Base-by-base conservation (phyloP, 2,888 invertebrate species). In the Hemithea aestivaria region DNA sequence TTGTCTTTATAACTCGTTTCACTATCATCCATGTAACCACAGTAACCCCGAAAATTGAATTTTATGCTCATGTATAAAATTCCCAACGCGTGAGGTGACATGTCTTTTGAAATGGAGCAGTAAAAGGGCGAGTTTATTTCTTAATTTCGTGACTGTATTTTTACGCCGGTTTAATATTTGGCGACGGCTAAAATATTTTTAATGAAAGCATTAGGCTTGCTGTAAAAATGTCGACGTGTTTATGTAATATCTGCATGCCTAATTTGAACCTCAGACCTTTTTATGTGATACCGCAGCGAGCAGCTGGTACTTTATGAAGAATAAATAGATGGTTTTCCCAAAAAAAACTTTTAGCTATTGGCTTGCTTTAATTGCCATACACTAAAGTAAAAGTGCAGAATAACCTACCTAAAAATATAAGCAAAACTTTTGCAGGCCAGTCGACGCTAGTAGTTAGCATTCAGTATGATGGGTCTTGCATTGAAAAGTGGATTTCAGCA, bases 11-110 rank as follows among this genome's bases (percentile, higher is more conserved):
- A 4, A 16, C 61, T 58, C 67, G 70, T 67, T 53, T 58, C 68
- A 76, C 74, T 76, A 75, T 76, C 70, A 73, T 71, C 72, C 70
- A 73, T 72, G 72, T 61, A 67, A 67, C 66, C 65, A 53, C 66
- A 67, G 66, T 68, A 63, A 66, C 61, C 52, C 49, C 44, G 42
- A 45, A 58, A 70, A 72, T 75, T 68, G 63, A 72, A 70, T 69
- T 71, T 70, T 66, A 73, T 66, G 56, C 40, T 48, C 59, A 49
- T 65, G 68, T 70, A 62, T 67, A 63, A 71, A 71, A 62, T 57
- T 64, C 53, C 68, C 59, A 58, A 46, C 48, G 48, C 53, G 48
- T 49, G 45, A 51, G 55, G 51, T 57, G 58, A 54, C 51, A 48
- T 60, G 51, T 58, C 60, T 58, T 62, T 65, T 60, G 37, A 57